These are phyloP conservation scores for Scaptomyza graminum DNA, from an alignment of 1,140 invertebrate species.

Conservation along the genomic window DNA sequence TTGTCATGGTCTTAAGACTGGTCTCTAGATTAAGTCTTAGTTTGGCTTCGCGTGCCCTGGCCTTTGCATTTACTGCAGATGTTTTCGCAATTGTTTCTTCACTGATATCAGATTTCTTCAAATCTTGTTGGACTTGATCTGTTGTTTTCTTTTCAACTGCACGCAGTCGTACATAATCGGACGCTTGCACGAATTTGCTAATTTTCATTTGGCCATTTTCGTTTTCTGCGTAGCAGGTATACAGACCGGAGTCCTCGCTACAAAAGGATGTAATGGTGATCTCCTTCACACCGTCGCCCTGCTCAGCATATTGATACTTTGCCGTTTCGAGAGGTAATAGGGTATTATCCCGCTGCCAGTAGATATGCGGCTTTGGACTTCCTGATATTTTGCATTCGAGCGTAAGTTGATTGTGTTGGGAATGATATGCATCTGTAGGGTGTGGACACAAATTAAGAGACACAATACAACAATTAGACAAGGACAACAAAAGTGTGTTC, in stretches of 20 bases:
- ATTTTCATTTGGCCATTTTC: conserved; percentile 82
- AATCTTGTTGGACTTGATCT: conserved; percentile 50
- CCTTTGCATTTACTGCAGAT: conserved; percentile 44
- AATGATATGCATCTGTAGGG: conserved; percentile 78
- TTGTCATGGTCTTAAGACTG: conserved; percentile 74
- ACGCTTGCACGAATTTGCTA: conserved; percentile 77
- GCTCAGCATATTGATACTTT: conserved; percentile 84
- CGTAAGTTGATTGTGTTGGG: conserved; percentile 65
- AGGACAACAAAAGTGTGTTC: not conserved
- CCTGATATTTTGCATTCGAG: conserved; percentile 81
- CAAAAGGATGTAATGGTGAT: conserved; percentile 63
- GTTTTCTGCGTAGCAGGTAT: conserved; percentile 79
- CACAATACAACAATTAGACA: conserved; percentile 55
- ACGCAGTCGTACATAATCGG: conserved; percentile 66
- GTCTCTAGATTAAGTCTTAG: conserved; percentile 68
- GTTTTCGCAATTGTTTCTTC: not conserved
- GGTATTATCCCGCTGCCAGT: conserved; percentile 92
- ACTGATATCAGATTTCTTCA: conserved; percentile 23
- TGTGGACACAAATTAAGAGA: conserved; percentile 16
- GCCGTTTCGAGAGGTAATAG: conserved; percentile 84
- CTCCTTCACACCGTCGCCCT: conserved; percentile 65
- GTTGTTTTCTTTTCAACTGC: conserved; percentile 49
- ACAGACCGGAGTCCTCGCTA: conserved; percentile 67
- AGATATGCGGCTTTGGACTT: conserved; percentile 85
- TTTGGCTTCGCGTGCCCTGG: conserved; percentile 63